A percentile compares a stretch with the other conserved stretches of the same genome.
Conservation (phyloP, 2,797 vertebrate genomes). For the Dermochelys coriacea region DNA sequence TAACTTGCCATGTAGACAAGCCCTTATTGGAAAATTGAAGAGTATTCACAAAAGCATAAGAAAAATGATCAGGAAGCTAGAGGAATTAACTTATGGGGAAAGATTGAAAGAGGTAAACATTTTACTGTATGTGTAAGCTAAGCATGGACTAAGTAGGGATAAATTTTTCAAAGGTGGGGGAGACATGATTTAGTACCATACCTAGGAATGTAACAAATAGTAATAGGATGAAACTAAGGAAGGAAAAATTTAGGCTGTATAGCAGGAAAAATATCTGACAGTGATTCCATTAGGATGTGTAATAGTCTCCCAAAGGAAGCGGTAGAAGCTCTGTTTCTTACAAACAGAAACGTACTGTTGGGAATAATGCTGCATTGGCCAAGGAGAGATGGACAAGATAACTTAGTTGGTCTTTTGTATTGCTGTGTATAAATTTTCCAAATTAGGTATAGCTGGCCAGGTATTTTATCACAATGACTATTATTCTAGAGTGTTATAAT, state of each 20-base stretch:
- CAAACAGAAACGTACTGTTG: neutral
- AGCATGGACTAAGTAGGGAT: neutral
- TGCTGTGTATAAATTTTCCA: neutral
- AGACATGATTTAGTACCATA: neutral
- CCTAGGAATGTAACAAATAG: neutral
- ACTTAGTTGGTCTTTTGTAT: neutral
- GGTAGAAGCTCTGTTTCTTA: slow-evolving; percentile 6
- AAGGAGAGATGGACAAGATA: neutral
- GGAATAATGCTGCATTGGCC: neutral
- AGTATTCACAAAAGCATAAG: neutral
- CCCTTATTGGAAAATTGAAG: neutral
- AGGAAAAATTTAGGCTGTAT: neutral
- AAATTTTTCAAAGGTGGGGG: neutral
- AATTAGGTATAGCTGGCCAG: neutral
- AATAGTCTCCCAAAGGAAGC: slow-evolving; percentile 10
- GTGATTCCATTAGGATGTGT: neutral
- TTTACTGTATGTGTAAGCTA: fast-evolving
- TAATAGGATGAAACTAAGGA: neutral
- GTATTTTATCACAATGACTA: neutral
- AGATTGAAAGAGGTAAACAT: slow-evolving; percentile 4
- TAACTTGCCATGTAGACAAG: neutral
- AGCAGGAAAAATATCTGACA: neutral
- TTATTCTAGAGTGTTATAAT: fast-evolving
- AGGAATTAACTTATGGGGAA: neutral
- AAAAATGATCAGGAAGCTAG: neutral